A percentile compares a stretch with the other conserved stretches of the same genome.
Conservation (phyloP, 2,797 vertebrate species). For the Chelon labrosus region DNA sequence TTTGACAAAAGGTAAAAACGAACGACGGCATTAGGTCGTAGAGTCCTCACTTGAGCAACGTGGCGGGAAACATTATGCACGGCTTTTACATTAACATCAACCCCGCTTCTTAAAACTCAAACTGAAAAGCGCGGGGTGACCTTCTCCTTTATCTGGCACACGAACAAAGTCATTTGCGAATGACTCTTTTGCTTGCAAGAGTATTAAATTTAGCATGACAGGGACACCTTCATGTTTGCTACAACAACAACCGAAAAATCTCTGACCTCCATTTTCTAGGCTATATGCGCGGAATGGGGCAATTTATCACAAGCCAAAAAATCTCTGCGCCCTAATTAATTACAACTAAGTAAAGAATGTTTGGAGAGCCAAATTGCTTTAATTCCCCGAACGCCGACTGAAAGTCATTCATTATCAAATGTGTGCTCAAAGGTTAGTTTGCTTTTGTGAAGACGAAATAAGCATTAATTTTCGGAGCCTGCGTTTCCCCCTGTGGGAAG, state of each 20-base stretch:
- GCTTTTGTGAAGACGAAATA: constrained; percentile 86
- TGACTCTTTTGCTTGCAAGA: constrained; percentile 77
- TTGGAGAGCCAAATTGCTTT: constrained; percentile 90
- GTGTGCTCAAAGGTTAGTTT: constrained; percentile 91
- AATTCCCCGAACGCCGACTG: constrained; percentile 85
- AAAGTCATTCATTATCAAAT: constrained; percentile 91
- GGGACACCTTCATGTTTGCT: constrained; percentile 88
- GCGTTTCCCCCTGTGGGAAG: constrained; percentile 66
- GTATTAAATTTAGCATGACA: constrained; percentile 86
- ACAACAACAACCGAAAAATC: constrained; percentile 85
- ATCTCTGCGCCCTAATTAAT: constrained; percentile 88
- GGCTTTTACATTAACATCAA: constrained; percentile 37
- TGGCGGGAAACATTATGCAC: constrained; percentile 34
- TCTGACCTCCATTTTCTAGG: constrained; percentile 88
- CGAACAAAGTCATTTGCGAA: constrained; percentile 79
- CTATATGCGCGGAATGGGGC: constrained; percentile 83
- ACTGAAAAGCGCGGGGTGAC: constrained; percentile 70
- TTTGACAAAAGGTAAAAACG: constrained; percentile 2
- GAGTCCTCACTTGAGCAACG: not conserved
- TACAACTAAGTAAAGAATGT: constrained; percentile 91
- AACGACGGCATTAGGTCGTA: too few relatives aligned
- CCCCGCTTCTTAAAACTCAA: constrained; percentile 63
- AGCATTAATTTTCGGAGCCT: constrained; percentile 83
- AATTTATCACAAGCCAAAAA: constrained; percentile 89
- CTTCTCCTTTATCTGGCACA: constrained; percentile 81